Evolutionary conservation across 2,888 invertebrate species (phyloP).

Genomic region (Mongoloraphidia duomilia): DNA sequence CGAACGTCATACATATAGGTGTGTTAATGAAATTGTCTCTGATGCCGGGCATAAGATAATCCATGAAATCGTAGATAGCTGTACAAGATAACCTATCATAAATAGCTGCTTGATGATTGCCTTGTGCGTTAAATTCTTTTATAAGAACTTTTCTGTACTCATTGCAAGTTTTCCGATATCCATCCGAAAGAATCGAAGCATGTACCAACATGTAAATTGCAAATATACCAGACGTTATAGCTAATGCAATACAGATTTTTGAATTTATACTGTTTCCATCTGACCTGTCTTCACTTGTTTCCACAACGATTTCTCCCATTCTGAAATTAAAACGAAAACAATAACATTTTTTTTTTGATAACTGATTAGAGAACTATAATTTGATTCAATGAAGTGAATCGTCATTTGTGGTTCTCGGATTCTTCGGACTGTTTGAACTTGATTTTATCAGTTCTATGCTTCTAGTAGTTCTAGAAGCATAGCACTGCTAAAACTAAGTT

Average conservation of each 20-base stretch:
- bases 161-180: constrained; percentile 60
- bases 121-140: constrained; percentile 37
- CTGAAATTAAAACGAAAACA: no score
- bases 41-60: constrained; percentile 59
- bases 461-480: no score
- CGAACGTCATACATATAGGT: constrained; percentile 48
- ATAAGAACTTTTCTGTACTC: constrained; percentile 56
- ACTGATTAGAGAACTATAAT: no score
- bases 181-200: constrained; percentile 55
- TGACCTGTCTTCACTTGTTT: no score
- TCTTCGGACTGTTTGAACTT: no score
- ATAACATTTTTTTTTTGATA: no score
- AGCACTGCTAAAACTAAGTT: no score
- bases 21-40: constrained; percentile 58
- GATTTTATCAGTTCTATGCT: no score
- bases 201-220: constrained; percentile 51
- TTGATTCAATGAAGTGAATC: no score
- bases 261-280: no score
- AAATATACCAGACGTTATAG: constrained; percentile 45
- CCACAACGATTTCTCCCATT: no score
- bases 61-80: constrained; percentile 70
- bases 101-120: constrained; percentile 43
- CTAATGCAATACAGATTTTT: constrained; percentile 45
- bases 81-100: constrained; percentile 55
- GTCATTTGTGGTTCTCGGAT: no score